phyloP scores from a whole-genome alignment of 2,888 invertebrate genomes.

The Sesia bembeciformis region DNA sequence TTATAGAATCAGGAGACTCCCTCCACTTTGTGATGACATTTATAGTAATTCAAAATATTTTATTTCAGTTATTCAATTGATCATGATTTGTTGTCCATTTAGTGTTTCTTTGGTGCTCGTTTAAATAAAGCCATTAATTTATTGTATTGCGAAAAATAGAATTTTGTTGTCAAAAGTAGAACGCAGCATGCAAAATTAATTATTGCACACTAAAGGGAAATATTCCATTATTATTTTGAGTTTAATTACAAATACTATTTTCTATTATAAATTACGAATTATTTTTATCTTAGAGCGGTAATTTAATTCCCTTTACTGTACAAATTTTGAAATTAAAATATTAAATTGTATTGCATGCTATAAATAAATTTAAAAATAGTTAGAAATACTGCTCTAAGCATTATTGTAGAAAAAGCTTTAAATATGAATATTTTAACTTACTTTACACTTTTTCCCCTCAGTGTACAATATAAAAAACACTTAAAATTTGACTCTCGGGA shows the following conservation, averaged over 20 bases:
- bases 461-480: constrained; percentile 59
- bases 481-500: neutral
- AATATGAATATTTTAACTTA: constrained; percentile 47
- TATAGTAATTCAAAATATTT: too few relatives aligned
- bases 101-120: too few relatives aligned
- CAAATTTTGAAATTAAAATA: constrained; percentile 27
- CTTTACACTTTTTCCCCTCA: constrained; percentile 62
- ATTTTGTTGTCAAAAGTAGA: neutral
- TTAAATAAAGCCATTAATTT: too few relatives aligned
- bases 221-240: constrained; percentile 12
- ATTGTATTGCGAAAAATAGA: too few relatives aligned
- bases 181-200: constrained; percentile 35
- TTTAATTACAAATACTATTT: constrained; percentile 10
- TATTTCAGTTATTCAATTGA: too few relatives aligned
- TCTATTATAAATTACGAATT: constrained; percentile 9
- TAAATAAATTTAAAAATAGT: constrained; percentile 17
- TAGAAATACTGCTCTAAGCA: constrained; percentile 64
- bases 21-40: neutral
- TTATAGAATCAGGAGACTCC: neutral
- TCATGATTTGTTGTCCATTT: too few relatives aligned
- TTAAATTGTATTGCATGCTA: constrained; percentile 46
- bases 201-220: constrained; percentile 75
- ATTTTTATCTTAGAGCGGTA: constrained; percentile 60
- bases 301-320: constrained; percentile 68
- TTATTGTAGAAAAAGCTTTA: constrained; percentile 38